These are phyloP conservation scores for Lordiphosa stackelbergi DNA, from an alignment of 1,140 invertebrate genomes.

Conservation along the genomic window DNA sequence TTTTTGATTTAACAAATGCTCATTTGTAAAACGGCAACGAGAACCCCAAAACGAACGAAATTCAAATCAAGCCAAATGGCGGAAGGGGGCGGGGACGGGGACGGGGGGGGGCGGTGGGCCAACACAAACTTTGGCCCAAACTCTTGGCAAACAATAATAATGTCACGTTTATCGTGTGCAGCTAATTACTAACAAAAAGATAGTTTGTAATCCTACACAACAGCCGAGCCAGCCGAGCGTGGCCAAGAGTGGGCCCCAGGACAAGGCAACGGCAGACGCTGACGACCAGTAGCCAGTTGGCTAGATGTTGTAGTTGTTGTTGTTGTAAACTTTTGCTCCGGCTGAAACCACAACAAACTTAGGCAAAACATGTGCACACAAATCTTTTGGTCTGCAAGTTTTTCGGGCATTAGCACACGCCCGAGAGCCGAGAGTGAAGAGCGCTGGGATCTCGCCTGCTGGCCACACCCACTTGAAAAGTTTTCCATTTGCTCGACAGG, in stretches of 20 bases:
- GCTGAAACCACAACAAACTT: conserved; percentile 34
- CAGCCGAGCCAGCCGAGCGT: conserved; percentile 49
- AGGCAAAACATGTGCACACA: conserved; percentile 64
- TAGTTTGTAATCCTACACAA: conserved; percentile 71
- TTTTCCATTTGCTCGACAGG: too few relatives aligned
- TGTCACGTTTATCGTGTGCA: conserved; percentile 75
- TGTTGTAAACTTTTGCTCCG: conserved; percentile 28
- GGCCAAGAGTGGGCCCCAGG: conserved; percentile 63
- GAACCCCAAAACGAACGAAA: conserved; percentile 38
- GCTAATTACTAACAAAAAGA: conserved; percentile 75
- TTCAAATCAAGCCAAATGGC: conserved; percentile 8
- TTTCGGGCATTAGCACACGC: conserved; percentile 69
- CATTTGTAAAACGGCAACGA: conserved; percentile 62
- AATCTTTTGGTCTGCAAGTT: conserved; percentile 53
- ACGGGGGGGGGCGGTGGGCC: background rate
- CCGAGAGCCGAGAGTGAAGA: conserved; percentile 17
- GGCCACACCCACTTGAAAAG: too few relatives aligned
- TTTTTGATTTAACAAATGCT: conserved; percentile 75
- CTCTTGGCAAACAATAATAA: conserved; percentile 69
- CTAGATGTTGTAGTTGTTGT: conserved; percentile 17
- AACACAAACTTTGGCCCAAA: conserved; percentile 52
- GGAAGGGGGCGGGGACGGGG: background rate
- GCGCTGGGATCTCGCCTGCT: too few relatives aligned
- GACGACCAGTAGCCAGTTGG: conserved; percentile 47
- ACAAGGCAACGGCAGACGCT: conserved; percentile 33